phyloP scores from a whole-genome alignment of 92 coral and sea anemone genomes.

The Umimayanthus chanpuru region DNA sequence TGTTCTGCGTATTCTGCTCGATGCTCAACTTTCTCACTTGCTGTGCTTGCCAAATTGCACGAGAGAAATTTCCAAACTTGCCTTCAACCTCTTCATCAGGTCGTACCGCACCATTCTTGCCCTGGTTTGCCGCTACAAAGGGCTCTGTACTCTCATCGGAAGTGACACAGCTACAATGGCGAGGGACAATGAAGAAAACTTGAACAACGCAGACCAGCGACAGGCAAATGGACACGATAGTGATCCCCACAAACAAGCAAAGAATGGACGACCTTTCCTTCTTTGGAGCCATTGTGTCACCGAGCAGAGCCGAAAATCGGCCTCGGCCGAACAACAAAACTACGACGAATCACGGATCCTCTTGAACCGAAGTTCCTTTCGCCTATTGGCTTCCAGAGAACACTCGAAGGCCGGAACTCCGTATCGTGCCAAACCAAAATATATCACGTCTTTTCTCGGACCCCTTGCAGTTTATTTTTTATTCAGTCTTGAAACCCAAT shows the following conservation, averaged over 20 bases:
- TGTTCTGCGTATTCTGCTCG: background rate
- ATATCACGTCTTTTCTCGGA: slow-evolving; percentile 25
- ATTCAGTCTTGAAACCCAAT: slow-evolving; percentile 34
- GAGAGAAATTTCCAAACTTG: background rate
- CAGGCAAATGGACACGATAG: slow-evolving; percentile 19
- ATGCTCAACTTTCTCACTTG: background rate
- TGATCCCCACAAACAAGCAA: slow-evolving; percentile 21
- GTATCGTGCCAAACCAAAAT: slow-evolving; percentile 5
- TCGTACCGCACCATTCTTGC: background rate
- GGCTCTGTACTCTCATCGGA: slow-evolving; percentile 37
- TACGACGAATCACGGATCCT: background rate
- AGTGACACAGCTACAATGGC: slow-evolving; percentile 27
- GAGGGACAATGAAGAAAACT: slow-evolving; percentile 35
- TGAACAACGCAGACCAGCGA: slow-evolving; percentile 41
- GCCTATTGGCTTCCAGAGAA: slow-evolving; percentile 20
- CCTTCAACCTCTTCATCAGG: background rate
- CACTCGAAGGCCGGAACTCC: background rate
- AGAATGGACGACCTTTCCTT: slow-evolving; percentile 40
- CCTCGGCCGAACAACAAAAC: slow-evolving; percentile 19
- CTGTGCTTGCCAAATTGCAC: background rate
- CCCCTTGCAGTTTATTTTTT: slow-evolving; percentile 1
- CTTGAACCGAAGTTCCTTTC: background rate
- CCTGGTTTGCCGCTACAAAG: slow-evolving; percentile 17
- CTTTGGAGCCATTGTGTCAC: slow-evolving; percentile 37
- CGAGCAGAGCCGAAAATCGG: slow-evolving; percentile 43